Base-by-base conservation (phyloP, 1,140 invertebrate species). In the Bombus haemorrhoidalis region DNA sequence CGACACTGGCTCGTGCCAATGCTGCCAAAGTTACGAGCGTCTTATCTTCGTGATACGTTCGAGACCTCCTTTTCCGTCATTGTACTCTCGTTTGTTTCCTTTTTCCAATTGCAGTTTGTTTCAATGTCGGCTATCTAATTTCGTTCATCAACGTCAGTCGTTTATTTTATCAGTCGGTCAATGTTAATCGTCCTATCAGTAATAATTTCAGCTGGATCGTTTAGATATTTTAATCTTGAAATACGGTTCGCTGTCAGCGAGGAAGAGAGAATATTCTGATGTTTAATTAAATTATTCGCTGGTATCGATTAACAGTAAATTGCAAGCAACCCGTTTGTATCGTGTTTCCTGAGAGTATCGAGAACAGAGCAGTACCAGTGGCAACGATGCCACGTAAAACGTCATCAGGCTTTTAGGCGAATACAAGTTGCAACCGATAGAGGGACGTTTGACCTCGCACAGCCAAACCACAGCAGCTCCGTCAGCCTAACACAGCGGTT, bases 391-490 rank as follows among this genome's bases (percentile, higher is more conserved):
- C 53, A 68, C 64, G 68, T 84, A 86, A 83, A 86, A 84, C 39
- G 86, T 78, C 71, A 88, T 69, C 68, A 43, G 69, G 85, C 76
- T 71, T 72, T 64, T 82, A 64, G 62, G 66, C 64, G 80, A 32
- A 68, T 69, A 47, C 66, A 64, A 43, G 64, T 76, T 69, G 59
- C 10, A 18, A 18, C 34, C 66, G 62, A 59, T 62, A 74, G 85
- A 71, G 71, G 88, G 81, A 87, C 88, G 83, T 87, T 85, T 83
- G 43, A 86, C 66, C 84, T 71, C 81, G 15, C 43, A 64, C 80
- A 71, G 68, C 53, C 64, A 90, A 91, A 91, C 90, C 90, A 69
- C 90, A 90, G 81, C 64, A 75, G 87, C 87, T 85, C 81, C 82
- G 81, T 88, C 79, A 90, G 72, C 71, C 68, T 78, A 89, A 86